phyloP scores from a whole-genome alignment of 2,113 vertebrate species.

The Oreochromis niloticus region DNA sequence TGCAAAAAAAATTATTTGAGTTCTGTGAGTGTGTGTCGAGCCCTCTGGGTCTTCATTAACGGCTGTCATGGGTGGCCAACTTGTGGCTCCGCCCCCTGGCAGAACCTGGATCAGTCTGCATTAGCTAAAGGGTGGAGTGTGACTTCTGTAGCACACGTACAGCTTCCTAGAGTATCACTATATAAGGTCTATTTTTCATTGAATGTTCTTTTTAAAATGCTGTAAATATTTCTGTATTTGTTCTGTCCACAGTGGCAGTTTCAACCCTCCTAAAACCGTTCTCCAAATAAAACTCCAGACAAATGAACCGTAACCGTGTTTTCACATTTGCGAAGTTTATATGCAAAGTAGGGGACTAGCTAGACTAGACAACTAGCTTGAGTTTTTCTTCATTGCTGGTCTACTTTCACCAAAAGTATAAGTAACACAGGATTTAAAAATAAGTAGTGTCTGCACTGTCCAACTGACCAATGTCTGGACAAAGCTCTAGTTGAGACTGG shows the following conservation, averaged over 20 bases:
- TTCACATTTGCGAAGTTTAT: not conserved
- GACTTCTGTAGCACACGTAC: not conserved
- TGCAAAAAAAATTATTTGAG: not conserved
- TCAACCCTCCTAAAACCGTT: not conserved
- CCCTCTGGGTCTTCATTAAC: not conserved
- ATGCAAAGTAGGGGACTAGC: not conserved
- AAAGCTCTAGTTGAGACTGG: constrained; percentile 28
- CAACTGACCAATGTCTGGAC: constrained; percentile 11
- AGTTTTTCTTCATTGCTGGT: not conserved
- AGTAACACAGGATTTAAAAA: not conserved
- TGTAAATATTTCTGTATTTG: constrained; percentile 63
- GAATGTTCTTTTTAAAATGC: constrained; percentile 27
- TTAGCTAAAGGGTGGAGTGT: not conserved
- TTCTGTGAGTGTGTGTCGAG: not conserved
- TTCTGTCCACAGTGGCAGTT: constrained; percentile 1
- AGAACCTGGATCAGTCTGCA: not conserved
- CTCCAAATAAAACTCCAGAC: constrained; percentile 20
- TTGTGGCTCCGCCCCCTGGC: not conserved
- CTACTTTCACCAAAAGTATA: not conserved
- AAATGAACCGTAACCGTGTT: not conserved
- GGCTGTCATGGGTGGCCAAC: not conserved
- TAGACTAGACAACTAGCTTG: not conserved
- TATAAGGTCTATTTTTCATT: constrained; percentile 15
- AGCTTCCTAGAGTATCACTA: not conserved
- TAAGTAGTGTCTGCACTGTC: not conserved